Evolutionary conservation across 1,140 invertebrate species (phyloP), one percentile per base, ranked within the genome.

Genomic region (Aphidius ervi): DNA sequence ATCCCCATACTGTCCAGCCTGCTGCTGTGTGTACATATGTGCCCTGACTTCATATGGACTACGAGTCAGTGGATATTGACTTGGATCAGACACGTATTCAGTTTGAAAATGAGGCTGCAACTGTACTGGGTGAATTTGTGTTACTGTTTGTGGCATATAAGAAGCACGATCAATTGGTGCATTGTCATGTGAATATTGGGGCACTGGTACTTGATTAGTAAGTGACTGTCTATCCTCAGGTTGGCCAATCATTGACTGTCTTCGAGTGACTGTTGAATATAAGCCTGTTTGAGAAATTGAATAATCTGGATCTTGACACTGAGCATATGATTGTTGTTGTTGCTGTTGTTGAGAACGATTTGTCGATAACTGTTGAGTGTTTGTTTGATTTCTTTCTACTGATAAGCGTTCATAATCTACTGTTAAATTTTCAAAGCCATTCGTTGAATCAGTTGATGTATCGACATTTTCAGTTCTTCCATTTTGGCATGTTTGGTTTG

Each of bases 371-470:
- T 65, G 67, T n/a, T 61, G 47, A 5, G 31, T 31, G 10, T 37
- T 41, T 10, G 37, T 43, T 54, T 68, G 60, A 4, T 56, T 46
- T 56, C 62, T 64, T 23, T 74, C 68, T 43, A 66, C 66, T 0
- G 58, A 50, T 9, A 65, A 71, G 49, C 70, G 65, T 8, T 77
- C 71, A 52, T 70, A 72, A 50, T 76, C 74, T 20, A 70, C 50
- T 7, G 65, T 69, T 7, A 74, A 70, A 55, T 72, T 74, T 16
- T 80, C 78, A 45, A 80, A 80, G 4, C 78, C 78, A 55, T 79
- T 79, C 0, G 78, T 76, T 9, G 76, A 48, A 43, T 80, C 77
- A 1, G 65, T 77, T 0, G 57, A 16, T 5, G 75, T 69, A 5
- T 31, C 23, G 2, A 31, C 23, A 4, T 68, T 55, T 20, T 73